Evolutionary conservation across 2,888 invertebrate genomes (phyloP), one percentile per base, ranked within the genome.

Genomic region (Siphonodentalium dalli): DNA sequence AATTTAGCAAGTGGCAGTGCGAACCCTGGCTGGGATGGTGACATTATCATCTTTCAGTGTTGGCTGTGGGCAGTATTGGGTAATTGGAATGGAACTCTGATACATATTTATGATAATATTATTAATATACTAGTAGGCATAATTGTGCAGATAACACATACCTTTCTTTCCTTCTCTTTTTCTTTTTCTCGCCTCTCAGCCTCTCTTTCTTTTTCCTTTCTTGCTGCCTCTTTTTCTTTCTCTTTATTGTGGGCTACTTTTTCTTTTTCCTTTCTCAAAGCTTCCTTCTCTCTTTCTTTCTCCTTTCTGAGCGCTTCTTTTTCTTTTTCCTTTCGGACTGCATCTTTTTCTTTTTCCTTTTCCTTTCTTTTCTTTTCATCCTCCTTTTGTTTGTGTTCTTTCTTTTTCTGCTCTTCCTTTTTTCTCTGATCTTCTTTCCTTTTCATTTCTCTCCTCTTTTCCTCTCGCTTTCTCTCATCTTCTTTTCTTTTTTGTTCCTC

Each of bases 121-220:
- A n/a, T n/a, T n/a, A n/a, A n/a, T n/a, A n/a, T n/a, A n/a, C n/a
- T n/a, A n/a, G n/a, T n/a, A n/a, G n/a, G n/a, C n/a, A n/a, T n/a
- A n/a, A n/a, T n/a, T n/a, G n/a, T n/a, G n/a, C n/a, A n/a, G n/a
- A n/a, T n/a, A n/a, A n/a, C n/a, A n/a, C n/a, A n/a, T 58, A 18
- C 44, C 57, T 46, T 58, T 56, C 27, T 51, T 53, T 44, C 58
- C 55, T 40, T 56, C 60, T 39, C 61, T 51, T 50, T 58, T 53
- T 44, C 58, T 54, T 39, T 63, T 58, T 27, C 44, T 43, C 38
- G 63, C 65, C 21, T 57, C 46, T 34, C 59, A 55, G 40, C 45
- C 57, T 26, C 48, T 58, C 49, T 60, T 56, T 45, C 53, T 46
- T 24, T 49, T 51, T 28, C 57, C 54, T 41, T 57, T 59, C 13